Evolutionary conservation across 1,140 invertebrate genomes (phyloP), one percentile per base, ranked within the genome.

Genomic region (Macrostomum lignano): DNA sequence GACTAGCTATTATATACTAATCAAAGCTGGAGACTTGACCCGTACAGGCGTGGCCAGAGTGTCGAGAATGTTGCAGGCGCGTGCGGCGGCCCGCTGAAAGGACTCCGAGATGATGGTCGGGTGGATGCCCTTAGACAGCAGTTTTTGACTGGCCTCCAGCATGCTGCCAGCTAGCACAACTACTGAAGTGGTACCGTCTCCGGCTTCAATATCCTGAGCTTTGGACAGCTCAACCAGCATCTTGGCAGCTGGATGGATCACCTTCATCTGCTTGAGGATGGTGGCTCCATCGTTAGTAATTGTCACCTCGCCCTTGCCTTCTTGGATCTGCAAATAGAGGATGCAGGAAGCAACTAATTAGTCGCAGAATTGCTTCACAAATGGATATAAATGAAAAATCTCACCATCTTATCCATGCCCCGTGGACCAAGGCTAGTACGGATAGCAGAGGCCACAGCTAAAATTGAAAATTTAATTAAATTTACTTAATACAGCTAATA

Each of bases 241-340:
- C 70, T 93, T 94, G 24, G 88, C 88, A 43, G 91, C 84, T 36
- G 91, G 91, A 61, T 98, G 91, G 42, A 86, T 64, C 7, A 98
- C 81, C 61, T 84, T 82, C 73, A 98, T 98, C 62, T 96, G 74
- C 57, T 94, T 93, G 23, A 98, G 60, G 61, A 98, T 98, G 17
- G 91, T 98, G 17, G 91, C 91, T 38, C 91, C 91, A 67, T 98
- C 91, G 65, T 98, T 98, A 28, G 88, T 98, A 36, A 98, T 96
- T 7, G 84, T 96, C 1, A 98, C 91, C 66, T 93, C 84, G 7
- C 86, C 86, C 65, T 86, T 88, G 10, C 68, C 67, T 29, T 77
- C 65, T 67, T 98, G 88, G 43, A 98, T 98, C 74, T 63, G 31
- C 25, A 42, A 39, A 71, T 44, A 37, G 58, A 56, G 42, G 42